Conservation (phyloP, 2,888 invertebrate genomes). For the Mesorhabditis sp. region DNA sequence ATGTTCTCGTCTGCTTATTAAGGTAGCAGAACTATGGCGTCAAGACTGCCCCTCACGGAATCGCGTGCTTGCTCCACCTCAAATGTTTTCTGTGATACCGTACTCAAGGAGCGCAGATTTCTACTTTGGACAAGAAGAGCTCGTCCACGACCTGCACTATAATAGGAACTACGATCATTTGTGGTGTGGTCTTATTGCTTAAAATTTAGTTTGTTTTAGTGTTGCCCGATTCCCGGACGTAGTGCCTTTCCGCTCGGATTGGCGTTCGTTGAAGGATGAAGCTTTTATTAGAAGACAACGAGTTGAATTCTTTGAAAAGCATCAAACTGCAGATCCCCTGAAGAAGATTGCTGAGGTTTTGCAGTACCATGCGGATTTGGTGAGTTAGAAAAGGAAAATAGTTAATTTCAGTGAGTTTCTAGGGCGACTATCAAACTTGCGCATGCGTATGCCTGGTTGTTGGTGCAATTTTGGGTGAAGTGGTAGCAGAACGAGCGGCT, state of each 20-base stretch:
- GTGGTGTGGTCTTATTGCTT: not conserved
- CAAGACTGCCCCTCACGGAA: not conserved
- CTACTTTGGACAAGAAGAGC: constrained; percentile 22
- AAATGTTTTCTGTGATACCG: not conserved
- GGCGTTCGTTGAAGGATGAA: not conserved
- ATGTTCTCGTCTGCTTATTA: not conserved
- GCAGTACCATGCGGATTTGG: constrained; percentile 19
- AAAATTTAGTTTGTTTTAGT: not conserved
- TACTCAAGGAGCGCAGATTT: constrained; percentile 14
- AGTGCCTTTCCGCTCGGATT: not conserved
- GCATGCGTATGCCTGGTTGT: constrained; percentile 29
- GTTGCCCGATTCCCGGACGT: not conserved
- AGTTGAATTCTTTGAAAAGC: constrained; percentile 16
- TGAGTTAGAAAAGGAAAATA: constrained; percentile 5
- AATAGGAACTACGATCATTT: not conserved
- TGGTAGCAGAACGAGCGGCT: constrained; percentile 23
- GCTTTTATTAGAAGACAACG: constrained; percentile 5
- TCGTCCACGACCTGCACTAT: not conserved
- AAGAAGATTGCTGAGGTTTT: constrained; percentile 20
- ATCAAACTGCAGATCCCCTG: constrained; percentile 16
- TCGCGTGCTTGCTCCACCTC: not conserved
- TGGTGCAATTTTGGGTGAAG: constrained; percentile 24
- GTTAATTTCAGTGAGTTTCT: constrained; percentile 7
- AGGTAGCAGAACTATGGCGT: constrained; percentile 1
- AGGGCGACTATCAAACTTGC: constrained; percentile 39